Evolutionary conservation across 2,888 invertebrate species (phyloP).

Genomic region (Eurois occulta): DNA sequence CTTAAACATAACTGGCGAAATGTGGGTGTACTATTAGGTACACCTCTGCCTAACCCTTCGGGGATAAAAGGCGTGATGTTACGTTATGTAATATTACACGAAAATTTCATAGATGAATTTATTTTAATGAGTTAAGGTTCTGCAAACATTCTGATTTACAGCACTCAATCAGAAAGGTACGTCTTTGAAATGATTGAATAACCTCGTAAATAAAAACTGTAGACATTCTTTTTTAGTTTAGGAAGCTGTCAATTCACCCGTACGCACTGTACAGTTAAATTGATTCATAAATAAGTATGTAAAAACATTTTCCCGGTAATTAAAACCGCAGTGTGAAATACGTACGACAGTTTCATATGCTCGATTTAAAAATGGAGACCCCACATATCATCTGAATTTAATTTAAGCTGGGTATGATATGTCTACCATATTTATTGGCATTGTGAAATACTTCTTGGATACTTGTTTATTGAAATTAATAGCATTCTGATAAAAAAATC

Average conservation of each 20-base stretch:
- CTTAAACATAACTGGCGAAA: too few relatives aligned
- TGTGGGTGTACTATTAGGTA: too few relatives aligned
- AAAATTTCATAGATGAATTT: too few relatives aligned
- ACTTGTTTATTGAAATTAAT: slow-evolving; percentile 23
- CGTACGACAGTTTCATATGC: slow-evolving; percentile 13
- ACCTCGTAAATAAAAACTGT: not conserved
- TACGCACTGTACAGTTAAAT: not conserved
- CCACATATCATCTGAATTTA: slow-evolving; percentile 14
- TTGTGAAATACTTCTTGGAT: slow-evolving; percentile 7
- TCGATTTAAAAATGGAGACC: slow-evolving; percentile 21
- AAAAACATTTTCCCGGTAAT: not conserved
- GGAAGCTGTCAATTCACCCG: not conserved
- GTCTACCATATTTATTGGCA: slow-evolving; percentile 12
- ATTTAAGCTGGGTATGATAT: slow-evolving; percentile 20
- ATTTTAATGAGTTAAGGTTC: too few relatives aligned
- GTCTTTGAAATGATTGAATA: not conserved
- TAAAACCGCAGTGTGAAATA: slow-evolving; percentile 21
- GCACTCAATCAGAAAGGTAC: not conserved
- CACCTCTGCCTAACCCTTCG: too few relatives aligned
- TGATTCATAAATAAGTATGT: slow-evolving; percentile 8
- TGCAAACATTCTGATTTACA: too few relatives aligned
- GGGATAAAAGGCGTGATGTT: too few relatives aligned
- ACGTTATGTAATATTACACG: too few relatives aligned
- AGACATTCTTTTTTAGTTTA: not conserved
- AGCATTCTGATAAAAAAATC: not conserved